Evolutionary conservation across 2,888 invertebrate species (phyloP).

Genomic region (Dascillus cervinus): DNA sequence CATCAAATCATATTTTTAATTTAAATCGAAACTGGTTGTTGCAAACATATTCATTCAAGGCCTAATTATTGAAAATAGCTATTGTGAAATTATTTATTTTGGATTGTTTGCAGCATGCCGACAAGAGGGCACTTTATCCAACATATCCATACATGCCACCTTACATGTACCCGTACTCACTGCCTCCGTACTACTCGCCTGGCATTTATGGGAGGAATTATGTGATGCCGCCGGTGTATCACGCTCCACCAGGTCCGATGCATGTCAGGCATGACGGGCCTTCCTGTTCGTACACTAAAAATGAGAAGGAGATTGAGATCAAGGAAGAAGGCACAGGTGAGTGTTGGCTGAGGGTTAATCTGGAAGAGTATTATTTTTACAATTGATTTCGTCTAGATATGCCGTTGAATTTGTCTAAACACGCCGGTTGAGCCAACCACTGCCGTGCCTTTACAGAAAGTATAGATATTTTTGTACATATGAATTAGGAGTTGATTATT

Average conservation of each 20-base stretch:
- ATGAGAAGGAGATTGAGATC: slow-evolving; percentile 45
- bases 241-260: slow-evolving; percentile 44
- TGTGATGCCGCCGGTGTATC: slow-evolving; percentile 32
- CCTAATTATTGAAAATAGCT: too few relatives aligned
- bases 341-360: background rate
- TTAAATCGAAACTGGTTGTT: too few relatives aligned
- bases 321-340: slow-evolving; percentile 54
- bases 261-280: slow-evolving; percentile 41
- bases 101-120: slow-evolving; percentile 19
- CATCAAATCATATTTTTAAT: too few relatives aligned
- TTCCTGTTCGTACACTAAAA: slow-evolving; percentile 47
- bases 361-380: background rate
- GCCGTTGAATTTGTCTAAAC: slow-evolving; percentile 85
- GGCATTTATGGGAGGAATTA: slow-evolving; percentile 28
- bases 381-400: slow-evolving; percentile 57
- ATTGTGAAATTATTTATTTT: too few relatives aligned
- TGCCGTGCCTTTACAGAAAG: slow-evolving; percentile 28
- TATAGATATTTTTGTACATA: slow-evolving; percentile 18
- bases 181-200: slow-evolving; percentile 32
- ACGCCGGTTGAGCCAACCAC: slow-evolving; percentile 50
- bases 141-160: slow-evolving; percentile 43
- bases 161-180: slow-evolving; percentile 37
- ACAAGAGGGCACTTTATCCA: slow-evolving; percentile 28
- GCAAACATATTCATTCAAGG: too few relatives aligned
- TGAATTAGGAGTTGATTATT: too few relatives aligned